phyloP scores from a whole-genome alignment of 2,888 invertebrate species.

The Orthosia incerta region DNA sequence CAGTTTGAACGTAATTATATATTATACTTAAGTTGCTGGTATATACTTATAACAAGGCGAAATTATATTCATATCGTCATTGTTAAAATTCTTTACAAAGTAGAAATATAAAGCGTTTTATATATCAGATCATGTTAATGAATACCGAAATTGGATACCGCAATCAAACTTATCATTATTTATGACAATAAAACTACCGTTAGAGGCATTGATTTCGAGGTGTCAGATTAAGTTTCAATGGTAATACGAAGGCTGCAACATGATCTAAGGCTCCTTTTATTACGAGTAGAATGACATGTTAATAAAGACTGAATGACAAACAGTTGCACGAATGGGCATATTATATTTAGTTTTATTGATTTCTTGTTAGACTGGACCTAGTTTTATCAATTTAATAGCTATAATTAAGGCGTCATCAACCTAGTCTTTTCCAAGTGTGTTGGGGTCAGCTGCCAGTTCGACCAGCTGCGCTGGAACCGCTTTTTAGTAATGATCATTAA shows the following conservation, averaged over 20 bases:
- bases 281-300: slow-evolving; percentile 22
- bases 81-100: slow-evolving; percentile 40
- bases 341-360: slow-evolving; percentile 34
- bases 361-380: slow-evolving; percentile 31
- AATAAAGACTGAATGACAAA: slow-evolving; percentile 44
- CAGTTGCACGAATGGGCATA: slow-evolving; percentile 32
- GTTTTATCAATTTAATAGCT: slow-evolving; percentile 53
- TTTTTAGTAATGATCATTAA: slow-evolving; percentile 46
- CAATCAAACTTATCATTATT: slow-evolving; percentile 43
- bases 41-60: slow-evolving; percentile 7
- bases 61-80: slow-evolving; percentile 10
- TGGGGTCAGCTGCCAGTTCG: slow-evolving; percentile 49
- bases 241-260: slow-evolving; percentile 36
- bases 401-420: slow-evolving; percentile 43
- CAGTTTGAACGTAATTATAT: slow-evolving; percentile 23
- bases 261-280: slow-evolving; percentile 39
- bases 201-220: slow-evolving; percentile 42
- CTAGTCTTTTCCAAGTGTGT: slow-evolving; percentile 35
- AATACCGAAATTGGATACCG: slow-evolving; percentile 45
- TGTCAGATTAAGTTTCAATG: slow-evolving; percentile 45
- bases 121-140: slow-evolving; percentile 26
- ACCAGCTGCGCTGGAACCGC: slow-evolving; percentile 46
- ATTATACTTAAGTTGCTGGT: slow-evolving; percentile 17
- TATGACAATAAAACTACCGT: slow-evolving; percentile 43
- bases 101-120: slow-evolving; percentile 29